Evolutionary conservation across 2,888 invertebrate genomes (phyloP).

Genomic region (Eupithecia tripunctaria): DNA sequence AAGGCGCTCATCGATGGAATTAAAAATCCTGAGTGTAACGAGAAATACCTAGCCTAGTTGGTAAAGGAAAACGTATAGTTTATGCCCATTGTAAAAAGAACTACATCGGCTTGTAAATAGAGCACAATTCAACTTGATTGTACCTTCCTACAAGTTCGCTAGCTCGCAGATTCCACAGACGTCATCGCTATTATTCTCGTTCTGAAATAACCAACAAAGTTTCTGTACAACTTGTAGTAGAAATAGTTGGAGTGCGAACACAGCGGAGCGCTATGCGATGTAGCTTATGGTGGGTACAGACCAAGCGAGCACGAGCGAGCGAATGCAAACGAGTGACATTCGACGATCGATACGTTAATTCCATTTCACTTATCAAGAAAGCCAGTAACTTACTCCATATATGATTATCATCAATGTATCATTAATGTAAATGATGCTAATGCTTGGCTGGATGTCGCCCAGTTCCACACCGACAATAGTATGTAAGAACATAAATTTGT

Average conservation of each 20-base stretch:
- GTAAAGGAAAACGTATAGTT: background rate
- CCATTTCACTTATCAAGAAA: no score
- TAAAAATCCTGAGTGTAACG: background rate
- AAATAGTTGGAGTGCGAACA: background rate
- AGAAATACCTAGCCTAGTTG: background rate
- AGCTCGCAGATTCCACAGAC: constrained; percentile 25
- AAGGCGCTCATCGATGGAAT: no score
- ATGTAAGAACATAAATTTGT: no score
- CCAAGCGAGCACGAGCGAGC: no score
- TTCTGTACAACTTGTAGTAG: constrained; percentile 24
- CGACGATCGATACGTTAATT: no score
- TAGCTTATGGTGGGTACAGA: no score
- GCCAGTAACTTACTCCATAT: no score
- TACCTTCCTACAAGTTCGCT: constrained; percentile 16
- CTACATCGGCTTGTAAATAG: background rate
- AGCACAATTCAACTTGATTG: background rate
- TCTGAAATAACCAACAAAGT: constrained; percentile 41
- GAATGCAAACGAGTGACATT: no score
- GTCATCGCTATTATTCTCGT: constrained; percentile 31
- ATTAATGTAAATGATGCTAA: no score
- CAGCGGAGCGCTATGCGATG: background rate
- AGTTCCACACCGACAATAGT: no score
- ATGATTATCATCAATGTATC: no score
- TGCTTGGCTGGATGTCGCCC: no score
- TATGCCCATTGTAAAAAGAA: background rate